Evolutionary conservation across 1,140 invertebrate genomes (phyloP).

Genomic region (Drosophila grimshawi): DNA sequence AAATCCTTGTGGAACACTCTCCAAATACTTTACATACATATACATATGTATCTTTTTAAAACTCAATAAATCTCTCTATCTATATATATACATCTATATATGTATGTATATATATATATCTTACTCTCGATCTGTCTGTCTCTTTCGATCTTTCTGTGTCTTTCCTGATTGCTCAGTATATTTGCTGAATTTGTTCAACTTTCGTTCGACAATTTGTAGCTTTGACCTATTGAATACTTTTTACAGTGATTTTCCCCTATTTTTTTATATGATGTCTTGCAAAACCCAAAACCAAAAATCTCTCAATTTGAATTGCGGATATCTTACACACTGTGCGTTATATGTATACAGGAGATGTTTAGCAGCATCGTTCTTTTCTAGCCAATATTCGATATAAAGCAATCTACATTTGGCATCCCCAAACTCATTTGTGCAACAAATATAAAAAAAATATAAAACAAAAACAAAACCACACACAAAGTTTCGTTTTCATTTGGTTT

Average conservation of each 20-base stretch:
- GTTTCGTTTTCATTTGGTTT: conserved; percentile 47
- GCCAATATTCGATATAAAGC: conserved; percentile 7
- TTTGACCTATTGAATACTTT: conserved; percentile 10
- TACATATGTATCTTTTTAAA: too few relatives aligned
- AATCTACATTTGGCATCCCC: conserved; percentile 4
- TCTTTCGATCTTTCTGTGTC: conserved; percentile 16
- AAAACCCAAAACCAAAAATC: not conserved
- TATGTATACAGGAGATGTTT: conserved; percentile 4
- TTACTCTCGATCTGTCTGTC: not conserved
- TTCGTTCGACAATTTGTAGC: conserved; percentile 19
- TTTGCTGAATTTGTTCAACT: conserved; percentile 9
- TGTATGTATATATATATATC: conserved; percentile 3
- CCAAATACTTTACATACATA: too few relatives aligned
- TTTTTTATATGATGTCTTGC: not conserved
- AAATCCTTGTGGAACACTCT: too few relatives aligned
- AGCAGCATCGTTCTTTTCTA: conserved; percentile 12
- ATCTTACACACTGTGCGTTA: conserved; percentile 26
- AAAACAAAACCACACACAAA: conserved; percentile 1
- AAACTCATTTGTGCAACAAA: conserved; percentile 17
- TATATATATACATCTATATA: conserved; percentile 2
- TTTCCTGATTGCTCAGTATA: conserved; percentile 11
- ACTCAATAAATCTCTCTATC: not conserved
- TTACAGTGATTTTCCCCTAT: conserved; percentile 6
- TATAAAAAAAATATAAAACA: not conserved
- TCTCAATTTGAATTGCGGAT: not conserved